Base-by-base conservation (phyloP, 2,113 vertebrate genomes). In the Lampris incognitus region DNA sequence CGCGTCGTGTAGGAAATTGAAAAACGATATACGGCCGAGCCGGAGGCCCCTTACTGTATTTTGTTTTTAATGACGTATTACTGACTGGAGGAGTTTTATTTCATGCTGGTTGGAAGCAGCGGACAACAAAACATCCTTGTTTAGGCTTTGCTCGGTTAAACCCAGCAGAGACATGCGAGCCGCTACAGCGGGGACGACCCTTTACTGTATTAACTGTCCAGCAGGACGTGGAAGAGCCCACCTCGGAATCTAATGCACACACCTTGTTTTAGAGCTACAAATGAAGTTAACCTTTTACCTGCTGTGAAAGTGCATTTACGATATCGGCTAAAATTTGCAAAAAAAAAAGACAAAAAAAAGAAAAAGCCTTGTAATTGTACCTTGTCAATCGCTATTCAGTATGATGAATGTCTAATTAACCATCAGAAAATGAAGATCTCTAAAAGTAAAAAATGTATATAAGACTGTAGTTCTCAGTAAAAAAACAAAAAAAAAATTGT, bases 281-380 rank as follows among this genome's bases (percentile, higher is more conserved):
- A 66, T 48, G 56, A 79, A 76, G 81, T 82, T 85, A 70, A 87
- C 78, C 69, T 86, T 77, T 73, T 81, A 87, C 85, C 85, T 86
- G 86, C 88, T 89, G 87, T 89, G 82, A 89, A 88, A 88, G 82
- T 88, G 85, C 87, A 88, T 92, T 86, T 70, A 81, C 77, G 76
- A 83, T 77, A 74, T 79, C 56, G 76, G 82, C 89, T 88, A 57
- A 84, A 89, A 82, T 54, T 38, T 66, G 24, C 24, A 24, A 24
- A 24, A 24, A 24, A 24, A 24, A 24, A 24, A 24, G 24, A 24
- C 24, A 24, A 24, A 24, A 24, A 24, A 24, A 24, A 66, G 76
- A 79, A 85, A 83, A 62, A 72, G 79, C 82, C 87, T 85, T 67
- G 91, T 91, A 87, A 90, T 89, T 83, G 88, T 91, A 89, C 76